A percentile compares a stretch with the other conserved stretches of the same genome.
These are phyloP conservation scores for Tyria jacobaeae DNA, from an alignment of 2,888 invertebrate genomes.

Conservation along the genomic window DNA sequence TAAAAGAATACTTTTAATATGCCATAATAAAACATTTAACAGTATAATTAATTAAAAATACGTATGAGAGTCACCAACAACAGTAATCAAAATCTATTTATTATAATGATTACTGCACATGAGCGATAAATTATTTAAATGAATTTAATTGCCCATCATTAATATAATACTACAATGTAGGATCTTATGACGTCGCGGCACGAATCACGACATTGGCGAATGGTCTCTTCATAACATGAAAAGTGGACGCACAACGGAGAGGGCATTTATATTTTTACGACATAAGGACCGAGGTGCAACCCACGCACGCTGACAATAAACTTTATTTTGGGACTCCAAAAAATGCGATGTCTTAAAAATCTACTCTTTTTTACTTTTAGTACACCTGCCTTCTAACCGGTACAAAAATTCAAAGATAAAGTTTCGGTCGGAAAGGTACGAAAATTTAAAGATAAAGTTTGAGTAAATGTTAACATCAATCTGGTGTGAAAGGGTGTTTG, in stretches of 20 bases:
- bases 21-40: no score
- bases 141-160: conserved; percentile 32
- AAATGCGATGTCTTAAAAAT: conserved; percentile 68
- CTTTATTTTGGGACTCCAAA: conserved; percentile 75
- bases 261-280: conserved; percentile 39
- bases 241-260: conserved; percentile 36
- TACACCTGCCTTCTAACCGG: conserved; percentile 67
- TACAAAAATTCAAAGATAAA: conserved; percentile 37
- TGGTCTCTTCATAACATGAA: conserved; percentile 36
- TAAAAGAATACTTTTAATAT: no score
- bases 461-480: conserved; percentile 58
- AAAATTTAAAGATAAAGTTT: conserved; percentile 62
- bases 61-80: conserved; percentile 9
- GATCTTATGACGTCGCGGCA: conserved; percentile 40
- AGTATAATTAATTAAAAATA: neutral
- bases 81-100: conserved; percentile 28
- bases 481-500: conserved; percentile 35
- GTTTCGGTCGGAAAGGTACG: conserved; percentile 53
- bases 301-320: conserved; percentile 76
- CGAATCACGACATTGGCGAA: conserved; percentile 22
- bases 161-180: conserved; percentile 35
- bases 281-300: conserved; percentile 52
- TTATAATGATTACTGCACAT: conserved; percentile 27
- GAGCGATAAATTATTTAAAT: conserved; percentile 44
- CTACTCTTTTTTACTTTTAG: conserved; percentile 64